phyloP scores from a whole-genome alignment of 1,140 invertebrate species.

The Pseudoatta argentina region DNA sequence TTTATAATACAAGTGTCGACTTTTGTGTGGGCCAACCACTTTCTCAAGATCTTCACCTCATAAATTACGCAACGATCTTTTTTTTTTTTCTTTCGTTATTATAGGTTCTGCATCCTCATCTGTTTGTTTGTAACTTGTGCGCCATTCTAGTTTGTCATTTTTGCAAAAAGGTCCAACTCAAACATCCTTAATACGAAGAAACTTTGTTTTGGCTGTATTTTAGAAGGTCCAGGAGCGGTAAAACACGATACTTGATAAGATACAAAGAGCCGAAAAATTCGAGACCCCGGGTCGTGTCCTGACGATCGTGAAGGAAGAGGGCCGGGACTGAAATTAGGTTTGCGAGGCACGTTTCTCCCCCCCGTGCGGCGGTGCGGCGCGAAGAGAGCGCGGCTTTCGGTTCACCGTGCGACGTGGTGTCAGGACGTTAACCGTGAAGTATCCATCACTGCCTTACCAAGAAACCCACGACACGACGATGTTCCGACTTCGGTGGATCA shows the following conservation, averaged over 20 bases:
- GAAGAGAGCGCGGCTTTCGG: conserved; percentile 61
- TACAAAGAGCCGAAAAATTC: conserved; percentile 52
- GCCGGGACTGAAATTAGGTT: conserved; percentile 64
- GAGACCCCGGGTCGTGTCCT: conserved; percentile 46
- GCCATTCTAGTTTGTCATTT: not conserved
- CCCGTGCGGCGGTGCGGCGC: conserved; percentile 29
- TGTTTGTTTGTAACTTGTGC: not conserved
- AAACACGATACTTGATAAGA: conserved; percentile 59
- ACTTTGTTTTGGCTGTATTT: conserved; percentile 44
- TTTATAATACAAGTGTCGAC: conserved; percentile 47
- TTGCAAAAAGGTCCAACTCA: not conserved
- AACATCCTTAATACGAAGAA: conserved; percentile 24
- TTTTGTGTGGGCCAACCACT: not conserved
- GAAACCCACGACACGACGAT: conserved; percentile 71
- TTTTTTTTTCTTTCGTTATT: not conserved
- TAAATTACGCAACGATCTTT: conserved; percentile 22
- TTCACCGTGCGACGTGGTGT: conserved; percentile 69
- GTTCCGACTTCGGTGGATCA: conserved; percentile 72
- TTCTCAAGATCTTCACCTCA: not conserved
- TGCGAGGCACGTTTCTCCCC: conserved; percentile 66
- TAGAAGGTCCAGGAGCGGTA: conserved; percentile 13
- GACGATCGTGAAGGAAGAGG: conserved; percentile 57
- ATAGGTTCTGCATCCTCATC: not conserved
- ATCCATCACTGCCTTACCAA: conserved; percentile 78
- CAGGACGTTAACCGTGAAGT: conserved; percentile 71